phyloP scores from a whole-genome alignment of 2,888 invertebrate genomes.

The Tenthredo scrophulariae region DNA sequence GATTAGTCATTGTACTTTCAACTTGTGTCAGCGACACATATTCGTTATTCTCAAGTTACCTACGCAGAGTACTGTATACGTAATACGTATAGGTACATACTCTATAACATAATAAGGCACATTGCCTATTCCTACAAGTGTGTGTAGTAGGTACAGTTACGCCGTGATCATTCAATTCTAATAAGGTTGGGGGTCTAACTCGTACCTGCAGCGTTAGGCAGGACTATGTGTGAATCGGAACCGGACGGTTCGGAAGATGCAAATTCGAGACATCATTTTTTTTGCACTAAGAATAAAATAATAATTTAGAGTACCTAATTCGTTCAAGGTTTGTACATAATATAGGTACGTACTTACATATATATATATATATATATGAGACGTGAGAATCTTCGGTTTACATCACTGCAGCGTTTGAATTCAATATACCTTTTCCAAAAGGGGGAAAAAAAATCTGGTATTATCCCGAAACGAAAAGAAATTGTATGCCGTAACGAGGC shows the following conservation, averaged over 20 bases:
- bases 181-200: background rate
- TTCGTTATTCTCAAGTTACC: constrained; percentile 12
- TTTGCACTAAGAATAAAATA: background rate
- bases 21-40: background rate
- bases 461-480: background rate
- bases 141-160: background rate
- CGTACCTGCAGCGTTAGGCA: background rate
- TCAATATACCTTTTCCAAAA: background rate
- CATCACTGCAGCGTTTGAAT: background rate
- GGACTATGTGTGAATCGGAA: background rate
- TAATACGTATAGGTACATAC: background rate
- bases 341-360: background rate
- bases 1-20: constrained; percentile 11
- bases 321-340: background rate
- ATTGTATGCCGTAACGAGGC: background rate
- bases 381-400: background rate
- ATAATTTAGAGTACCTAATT: background rate
- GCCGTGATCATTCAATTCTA: background rate
- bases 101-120: background rate
- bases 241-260: background rate
- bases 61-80: background rate
- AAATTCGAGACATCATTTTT: background rate
- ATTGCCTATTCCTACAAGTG: background rate
- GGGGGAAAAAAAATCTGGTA: background rate
- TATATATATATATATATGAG: too few species aligned